phyloP scores from a whole-genome alignment of 2,797 vertebrate genomes.

The Chloroceryle amazona region DNA sequence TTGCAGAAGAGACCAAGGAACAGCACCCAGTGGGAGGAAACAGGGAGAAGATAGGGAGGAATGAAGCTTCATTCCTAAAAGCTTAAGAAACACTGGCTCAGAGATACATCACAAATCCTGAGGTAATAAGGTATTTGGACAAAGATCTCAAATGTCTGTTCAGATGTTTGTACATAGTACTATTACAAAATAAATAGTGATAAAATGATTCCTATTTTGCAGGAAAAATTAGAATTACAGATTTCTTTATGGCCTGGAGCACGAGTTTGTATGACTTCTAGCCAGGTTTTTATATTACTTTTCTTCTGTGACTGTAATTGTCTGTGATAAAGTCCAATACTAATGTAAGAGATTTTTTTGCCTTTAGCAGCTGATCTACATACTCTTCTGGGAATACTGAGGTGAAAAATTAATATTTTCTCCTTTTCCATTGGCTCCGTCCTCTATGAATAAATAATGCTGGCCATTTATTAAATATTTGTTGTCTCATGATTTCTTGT shows the following conservation, averaged over 20 bases:
- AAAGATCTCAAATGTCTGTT: neutral
- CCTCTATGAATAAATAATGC: slow-evolving; percentile 14
- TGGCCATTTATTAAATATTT: slow-evolving; percentile 25
- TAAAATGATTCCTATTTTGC: neutral
- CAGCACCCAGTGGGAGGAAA: fast-evolving
- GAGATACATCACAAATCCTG: neutral
- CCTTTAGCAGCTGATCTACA: neutral
- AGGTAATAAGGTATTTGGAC: neutral
- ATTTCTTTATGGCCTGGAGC: neutral
- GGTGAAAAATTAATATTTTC: slow-evolving; percentile 39
- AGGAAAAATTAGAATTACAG: neutral
- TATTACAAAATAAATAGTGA: neutral
- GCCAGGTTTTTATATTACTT: neutral
- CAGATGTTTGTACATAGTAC: neutral
- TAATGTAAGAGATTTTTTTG: neutral
- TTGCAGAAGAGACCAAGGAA: neutral
- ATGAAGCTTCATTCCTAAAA: neutral
- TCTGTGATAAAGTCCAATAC: neutral
- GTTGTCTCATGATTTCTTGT: neutral
- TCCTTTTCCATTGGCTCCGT: neutral
- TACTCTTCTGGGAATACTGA: neutral
- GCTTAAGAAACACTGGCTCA: neutral
- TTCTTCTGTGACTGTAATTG: neutral
- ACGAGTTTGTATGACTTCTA: neutral
- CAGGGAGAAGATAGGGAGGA: fast-evolving